These are phyloP conservation scores for Heliconius eleuchia DNA, from an alignment of 1,140 invertebrate species.

Conservation along the genomic window DNA sequence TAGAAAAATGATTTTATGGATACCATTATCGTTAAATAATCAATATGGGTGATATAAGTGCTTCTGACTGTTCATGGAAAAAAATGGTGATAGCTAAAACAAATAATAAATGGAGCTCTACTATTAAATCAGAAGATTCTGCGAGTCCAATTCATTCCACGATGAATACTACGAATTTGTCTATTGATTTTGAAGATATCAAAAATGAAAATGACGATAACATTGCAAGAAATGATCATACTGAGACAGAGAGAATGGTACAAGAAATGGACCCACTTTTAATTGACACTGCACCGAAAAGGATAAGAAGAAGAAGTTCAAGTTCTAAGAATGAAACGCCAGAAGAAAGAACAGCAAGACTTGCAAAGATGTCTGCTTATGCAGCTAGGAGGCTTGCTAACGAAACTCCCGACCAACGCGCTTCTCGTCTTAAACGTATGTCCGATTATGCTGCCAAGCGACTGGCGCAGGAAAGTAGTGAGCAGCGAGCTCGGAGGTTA, in stretches of 20 bases:
- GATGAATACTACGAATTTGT: slow-evolving; percentile 45
- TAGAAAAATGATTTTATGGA: slow-evolving; percentile 72
- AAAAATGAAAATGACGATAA: slow-evolving; percentile 48
- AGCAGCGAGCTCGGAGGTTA: slow-evolving; percentile 77
- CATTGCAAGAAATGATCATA: slow-evolving; percentile 24
- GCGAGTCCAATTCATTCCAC: slow-evolving; percentile 32
- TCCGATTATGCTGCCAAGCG: slow-evolving; percentile 71
- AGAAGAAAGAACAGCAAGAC: slow-evolving; percentile 74
- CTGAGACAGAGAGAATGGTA: slow-evolving; percentile 40
- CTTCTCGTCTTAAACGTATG: slow-evolving; percentile 72
- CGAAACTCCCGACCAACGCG: slow-evolving; percentile 80
- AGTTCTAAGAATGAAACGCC: slow-evolving; percentile 68
- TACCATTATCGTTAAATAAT: slow-evolving; percentile 70
- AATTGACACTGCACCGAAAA: slow-evolving; percentile 36
- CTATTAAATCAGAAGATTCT: slow-evolving; percentile 53
- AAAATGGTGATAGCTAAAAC: slow-evolving; percentile 74
- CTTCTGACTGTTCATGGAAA: slow-evolving; percentile 70
- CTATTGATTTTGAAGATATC: slow-evolving; percentile 41
- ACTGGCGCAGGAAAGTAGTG: slow-evolving; percentile 77
- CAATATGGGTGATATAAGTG: slow-evolving; percentile 73
- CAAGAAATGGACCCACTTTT: slow-evolving; percentile 52
- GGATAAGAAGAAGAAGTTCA: slow-evolving; percentile 44
- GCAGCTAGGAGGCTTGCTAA: slow-evolving; percentile 80
- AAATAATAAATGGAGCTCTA: slow-evolving; percentile 70
- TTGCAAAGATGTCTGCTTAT: slow-evolving; percentile 79